phyloP scores from a whole-genome alignment of 2,797 vertebrate genomes.

The Cygnus olor region DNA sequence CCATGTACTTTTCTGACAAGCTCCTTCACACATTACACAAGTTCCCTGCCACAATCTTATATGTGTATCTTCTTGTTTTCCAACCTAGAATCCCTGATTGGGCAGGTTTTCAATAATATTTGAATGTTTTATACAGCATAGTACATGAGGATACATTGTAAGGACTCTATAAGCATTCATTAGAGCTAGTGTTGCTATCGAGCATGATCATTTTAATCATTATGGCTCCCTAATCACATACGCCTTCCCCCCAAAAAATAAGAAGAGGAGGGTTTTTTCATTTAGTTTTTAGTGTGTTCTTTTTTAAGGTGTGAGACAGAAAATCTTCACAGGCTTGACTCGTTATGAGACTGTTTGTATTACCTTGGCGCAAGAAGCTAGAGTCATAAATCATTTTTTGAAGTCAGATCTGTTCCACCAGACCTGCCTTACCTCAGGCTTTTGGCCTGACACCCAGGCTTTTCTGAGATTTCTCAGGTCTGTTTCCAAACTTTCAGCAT shows the following conservation, averaged over 20 bases:
- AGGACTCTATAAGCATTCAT: not conserved
- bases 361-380: not conserved
- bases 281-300: not conserved
- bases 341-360: not conserved
- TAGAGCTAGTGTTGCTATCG: not conserved
- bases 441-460: not conserved
- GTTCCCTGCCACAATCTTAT: not conserved
- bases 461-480: constrained; percentile 27
- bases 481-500: not conserved
- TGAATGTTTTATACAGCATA: not conserved
- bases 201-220: not conserved
- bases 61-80: not conserved
- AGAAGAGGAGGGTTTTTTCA: not conserved
- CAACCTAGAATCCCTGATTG: not conserved
- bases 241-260: not conserved
- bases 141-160: not conserved
- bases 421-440: constrained; percentile 37
- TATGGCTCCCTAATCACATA: not conserved
- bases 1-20: not conserved
- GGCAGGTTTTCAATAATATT: not conserved
- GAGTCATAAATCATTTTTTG: constrained; percentile 43
- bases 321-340: not conserved
- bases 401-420: not conserved
- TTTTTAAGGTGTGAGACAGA: not conserved
- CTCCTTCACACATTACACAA: not conserved